Percentiles rank a stretch among this genome's conserved stretches.
phyloP scores from a whole-genome alignment of 2,888 invertebrate genomes.

The Drosophila cognata region DNA sequence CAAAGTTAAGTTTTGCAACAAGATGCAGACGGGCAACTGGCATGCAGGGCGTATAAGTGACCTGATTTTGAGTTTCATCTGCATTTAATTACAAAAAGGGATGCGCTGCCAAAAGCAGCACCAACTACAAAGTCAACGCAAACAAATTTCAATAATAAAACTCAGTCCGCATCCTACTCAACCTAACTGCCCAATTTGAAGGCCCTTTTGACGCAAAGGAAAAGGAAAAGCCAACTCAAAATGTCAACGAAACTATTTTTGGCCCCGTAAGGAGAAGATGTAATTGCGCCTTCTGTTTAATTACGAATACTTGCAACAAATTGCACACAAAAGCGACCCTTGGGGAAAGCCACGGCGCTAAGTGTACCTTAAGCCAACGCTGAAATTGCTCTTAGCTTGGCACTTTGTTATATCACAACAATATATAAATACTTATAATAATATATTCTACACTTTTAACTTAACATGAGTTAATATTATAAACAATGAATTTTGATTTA shows the following conservation, averaged over 20 bases:
- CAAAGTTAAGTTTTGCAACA: conserved; percentile 60
- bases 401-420: background rate
- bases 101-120: conserved; percentile 42
- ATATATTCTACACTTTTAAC: background rate
- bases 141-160: conserved; percentile 77
- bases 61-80: conserved; percentile 70
- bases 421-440: background rate
- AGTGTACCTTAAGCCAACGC: background rate
- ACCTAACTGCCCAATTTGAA: conserved; percentile 27
- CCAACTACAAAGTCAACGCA: conserved; percentile 56
- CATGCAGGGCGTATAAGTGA: conserved; percentile 58
- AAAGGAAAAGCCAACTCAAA: conserved; percentile 16
- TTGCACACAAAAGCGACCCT: conserved; percentile 8
- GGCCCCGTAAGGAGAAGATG: conserved; percentile 33
- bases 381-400: background rate
- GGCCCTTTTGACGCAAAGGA: conserved; percentile 40
- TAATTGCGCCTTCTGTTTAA: conserved; percentile 51
- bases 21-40: conserved; percentile 13
- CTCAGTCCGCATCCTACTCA: conserved; percentile 19
- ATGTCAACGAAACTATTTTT: conserved; percentile 44
- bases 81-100: conserved; percentile 74
- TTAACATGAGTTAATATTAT: background rate
- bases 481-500: background rate
- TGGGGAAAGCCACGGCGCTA: background rate
- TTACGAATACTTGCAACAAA: conserved; percentile 34